These are phyloP conservation scores for Danio aesculapii DNA, from an alignment of 2,797 vertebrate species.

Conservation along the genomic window DNA sequence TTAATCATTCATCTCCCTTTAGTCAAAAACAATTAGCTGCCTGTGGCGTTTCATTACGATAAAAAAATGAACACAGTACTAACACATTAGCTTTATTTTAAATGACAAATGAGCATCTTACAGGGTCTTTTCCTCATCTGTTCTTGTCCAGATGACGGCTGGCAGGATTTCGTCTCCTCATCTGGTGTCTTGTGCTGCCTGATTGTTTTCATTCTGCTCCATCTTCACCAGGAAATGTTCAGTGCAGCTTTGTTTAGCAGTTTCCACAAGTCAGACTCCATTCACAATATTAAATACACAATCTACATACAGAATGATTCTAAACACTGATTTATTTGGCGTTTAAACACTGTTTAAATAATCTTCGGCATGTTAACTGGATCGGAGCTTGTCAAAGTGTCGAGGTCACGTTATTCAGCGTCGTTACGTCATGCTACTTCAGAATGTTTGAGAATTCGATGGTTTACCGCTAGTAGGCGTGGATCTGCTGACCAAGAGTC, in stretches of 20 bases:
- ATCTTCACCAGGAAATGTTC: slow-evolving; percentile 7
- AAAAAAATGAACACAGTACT: too few relatives aligned
- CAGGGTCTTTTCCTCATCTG: not conserved
- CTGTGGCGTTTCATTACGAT: too few relatives aligned
- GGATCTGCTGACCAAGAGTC: too few relatives aligned
- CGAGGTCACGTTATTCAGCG: not conserved
- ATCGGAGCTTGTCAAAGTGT: too few relatives aligned
- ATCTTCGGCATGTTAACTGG: too few relatives aligned
- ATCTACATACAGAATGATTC: too few relatives aligned
- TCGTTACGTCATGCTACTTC: not conserved
- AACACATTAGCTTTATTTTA: too few relatives aligned
- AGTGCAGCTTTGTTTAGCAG: not conserved
- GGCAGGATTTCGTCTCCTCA: not conserved
- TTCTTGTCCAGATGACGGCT: not conserved
- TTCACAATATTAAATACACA: not conserved
- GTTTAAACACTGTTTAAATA: too few relatives aligned
- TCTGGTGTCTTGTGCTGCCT: not conserved
- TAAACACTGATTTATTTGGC: too few relatives aligned
- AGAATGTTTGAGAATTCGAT: not conserved
- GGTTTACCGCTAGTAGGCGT: not conserved
- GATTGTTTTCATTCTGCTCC: not conserved
- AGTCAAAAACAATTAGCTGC: too few relatives aligned
- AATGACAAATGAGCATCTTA: too few relatives aligned
- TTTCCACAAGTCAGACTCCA: not conserved
- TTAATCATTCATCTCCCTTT: too few relatives aligned